A percentile compares a stretch with the other conserved stretches of the same genome.
These are phyloP conservation scores for Whitmania pigra DNA, from an alignment of 1,140 invertebrate species.

Conservation along the genomic window DNA sequence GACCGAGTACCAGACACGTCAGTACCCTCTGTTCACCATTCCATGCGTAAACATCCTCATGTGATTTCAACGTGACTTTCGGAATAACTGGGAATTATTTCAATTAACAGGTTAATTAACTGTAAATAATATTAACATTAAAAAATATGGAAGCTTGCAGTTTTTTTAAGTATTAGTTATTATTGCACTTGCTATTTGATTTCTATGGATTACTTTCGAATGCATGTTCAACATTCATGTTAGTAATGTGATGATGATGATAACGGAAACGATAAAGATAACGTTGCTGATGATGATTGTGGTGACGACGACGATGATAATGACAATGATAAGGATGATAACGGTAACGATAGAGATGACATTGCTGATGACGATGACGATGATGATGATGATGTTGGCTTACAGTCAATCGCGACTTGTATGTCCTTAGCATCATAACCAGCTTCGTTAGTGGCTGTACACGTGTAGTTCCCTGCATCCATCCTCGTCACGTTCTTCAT, in stretches of 20 bases:
- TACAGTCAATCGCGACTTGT: slow-evolving; percentile 8
- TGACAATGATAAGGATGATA: neutral
- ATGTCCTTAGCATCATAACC: slow-evolving; percentile 6
- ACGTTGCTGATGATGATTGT: neutral
- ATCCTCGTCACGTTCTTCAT: neutral
- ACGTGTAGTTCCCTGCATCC: slow-evolving; percentile 15
- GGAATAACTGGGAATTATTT: slow-evolving; percentile 11
- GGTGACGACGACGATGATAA: neutral
- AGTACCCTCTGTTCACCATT: slow-evolving; percentile 13
- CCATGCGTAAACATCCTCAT: slow-evolving; percentile 15
- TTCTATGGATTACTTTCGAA: too few relatives aligned
- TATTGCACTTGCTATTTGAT: too few relatives aligned
- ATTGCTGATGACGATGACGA: neutral
- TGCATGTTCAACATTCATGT: too few relatives aligned
- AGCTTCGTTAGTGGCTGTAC: slow-evolving; percentile 1
- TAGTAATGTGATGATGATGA: neutral
- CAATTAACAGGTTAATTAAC: neutral
- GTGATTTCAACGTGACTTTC: slow-evolving; percentile 2
- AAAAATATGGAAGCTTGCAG: too few relatives aligned
- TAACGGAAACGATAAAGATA: neutral
- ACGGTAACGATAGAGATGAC: neutral
- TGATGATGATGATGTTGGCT: neutral
- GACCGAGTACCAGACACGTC: slow-evolving; percentile 18
- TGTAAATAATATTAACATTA: too few relatives aligned
- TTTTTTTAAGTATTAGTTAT: too few relatives aligned